These are phyloP conservation scores for Anguilla marmorata DNA, from an alignment of 2,797 vertebrate species.

Conservation along the genomic window DNA sequence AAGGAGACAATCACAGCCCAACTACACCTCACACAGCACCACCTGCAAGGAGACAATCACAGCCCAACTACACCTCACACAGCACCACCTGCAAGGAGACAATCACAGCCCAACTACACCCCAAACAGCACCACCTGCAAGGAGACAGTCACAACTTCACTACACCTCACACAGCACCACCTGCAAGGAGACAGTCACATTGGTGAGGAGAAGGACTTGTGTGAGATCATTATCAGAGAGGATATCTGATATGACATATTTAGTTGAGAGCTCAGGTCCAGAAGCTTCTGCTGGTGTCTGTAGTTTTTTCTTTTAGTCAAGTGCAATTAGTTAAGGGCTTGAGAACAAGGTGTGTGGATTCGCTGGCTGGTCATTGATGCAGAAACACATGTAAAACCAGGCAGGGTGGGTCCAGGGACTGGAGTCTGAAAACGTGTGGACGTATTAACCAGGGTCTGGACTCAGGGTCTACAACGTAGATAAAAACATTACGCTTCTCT, in stretches of 20 bases:
- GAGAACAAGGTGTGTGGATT: too few species aligned
- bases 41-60: conserved; percentile 62
- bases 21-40: conserved; percentile 80
- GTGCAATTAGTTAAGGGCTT: too few species aligned
- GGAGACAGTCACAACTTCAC: not conserved
- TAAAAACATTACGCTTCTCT: too few species aligned
- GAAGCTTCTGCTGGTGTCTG: too few species aligned
- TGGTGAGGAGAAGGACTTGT: not conserved
- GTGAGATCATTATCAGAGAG: not conserved
- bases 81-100: conserved; percentile 70
- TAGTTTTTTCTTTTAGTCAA: too few species aligned
- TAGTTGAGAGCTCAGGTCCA: not conserved
- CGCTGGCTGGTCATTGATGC: too few species aligned
- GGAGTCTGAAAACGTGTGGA: too few species aligned
- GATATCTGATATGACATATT: not conserved
- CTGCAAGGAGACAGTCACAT: conserved; percentile 51
- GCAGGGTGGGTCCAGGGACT: too few species aligned
- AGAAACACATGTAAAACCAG: too few species aligned
- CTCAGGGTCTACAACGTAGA: too few species aligned
- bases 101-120: conserved; percentile 61
- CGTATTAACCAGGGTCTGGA: too few species aligned
- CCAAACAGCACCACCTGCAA: conserved; percentile 80
- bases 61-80: conserved; percentile 76
- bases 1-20: not conserved
- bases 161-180: conserved; percentile 83